Base-by-base conservation (phyloP, 1,140 invertebrate species). In the Eupristina koningsbergeri region DNA sequence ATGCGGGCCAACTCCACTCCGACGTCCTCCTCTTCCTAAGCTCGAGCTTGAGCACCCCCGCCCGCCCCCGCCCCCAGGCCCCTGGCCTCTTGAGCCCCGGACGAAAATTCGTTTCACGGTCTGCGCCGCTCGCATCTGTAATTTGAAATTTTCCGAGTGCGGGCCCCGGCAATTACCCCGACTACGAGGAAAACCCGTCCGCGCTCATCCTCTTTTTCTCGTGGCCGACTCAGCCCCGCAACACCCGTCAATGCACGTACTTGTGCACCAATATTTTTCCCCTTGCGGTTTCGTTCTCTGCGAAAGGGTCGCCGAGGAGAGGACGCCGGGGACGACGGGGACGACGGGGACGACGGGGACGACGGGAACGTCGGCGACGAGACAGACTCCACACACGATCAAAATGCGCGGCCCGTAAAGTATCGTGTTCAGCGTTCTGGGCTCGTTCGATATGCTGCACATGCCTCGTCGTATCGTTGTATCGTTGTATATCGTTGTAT, bases 371-470 rank as follows among this genome's bases (percentile, higher is more conserved):
- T n/a, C n/a, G n/a, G n/a, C n/a, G n/a, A n/a, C n/a, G n/a, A n/a
- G n/a, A n/a, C n/a, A 75, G 29, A 22, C 34, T 31, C n/a, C 61
- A 47, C 63, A 31, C 34, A 45, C 41, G 61, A 47, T 41, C 53
- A 45, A 39, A 39, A 77, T 26, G 50, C 64, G 41, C 64, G 64
- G 3, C 41, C 79, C 3, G 8, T 39, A 29, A 19, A 76, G 80
- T 76, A 76, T 76, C 80, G 80, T 76, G 41, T 81, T 81, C 80
- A 31, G 22, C 39, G 34, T 11, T 53, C 67, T 41, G 13, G 29
- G 29, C 50, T 31, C 73, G 47, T 34, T 77, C 74, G 31, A 77
- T 77, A 77, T 61, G 17, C 61, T 41, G 61, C 77, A 39, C 58
- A 77, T 39, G 75, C 22, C 53, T 50, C 39, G 53, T 47, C 76